These are phyloP conservation scores for Suillia variegata DNA, from an alignment of 2,888 invertebrate species.

Conservation along the genomic window DNA sequence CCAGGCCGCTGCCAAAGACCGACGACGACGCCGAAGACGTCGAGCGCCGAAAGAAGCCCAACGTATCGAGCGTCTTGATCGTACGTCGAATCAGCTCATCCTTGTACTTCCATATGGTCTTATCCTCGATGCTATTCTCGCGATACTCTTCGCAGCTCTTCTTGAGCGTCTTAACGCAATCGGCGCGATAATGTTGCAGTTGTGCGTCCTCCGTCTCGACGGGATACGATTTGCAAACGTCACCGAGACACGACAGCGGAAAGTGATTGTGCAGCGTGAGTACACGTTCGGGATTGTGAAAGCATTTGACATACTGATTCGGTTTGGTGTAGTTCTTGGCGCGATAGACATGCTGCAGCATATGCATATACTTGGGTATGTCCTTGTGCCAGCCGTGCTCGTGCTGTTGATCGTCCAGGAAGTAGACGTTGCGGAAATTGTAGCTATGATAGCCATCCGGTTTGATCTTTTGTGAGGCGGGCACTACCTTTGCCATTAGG, in stretches of 20 bases:
- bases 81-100: slow-evolving; percentile 74
- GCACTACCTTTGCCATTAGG: slow-evolving; percentile 75
- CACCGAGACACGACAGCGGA: slow-evolving; percentile 85
- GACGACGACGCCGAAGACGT: too few relatives aligned
- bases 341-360: slow-evolving; percentile 90
- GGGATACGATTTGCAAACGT: slow-evolving; percentile 82
- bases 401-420: slow-evolving; percentile 84
- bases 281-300: slow-evolving; percentile 89
- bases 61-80: slow-evolving; percentile 70
- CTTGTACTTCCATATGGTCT: slow-evolving; percentile 87
- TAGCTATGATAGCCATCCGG: slow-evolving; percentile 69
- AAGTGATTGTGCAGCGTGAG: slow-evolving; percentile 92
- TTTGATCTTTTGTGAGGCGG: slow-evolving; percentile 69
- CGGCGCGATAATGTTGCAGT: slow-evolving; percentile 91
- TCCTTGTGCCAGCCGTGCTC: slow-evolving; percentile 79
- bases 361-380: slow-evolving; percentile 87
- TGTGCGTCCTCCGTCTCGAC: slow-evolving; percentile 84
- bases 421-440: slow-evolving; percentile 91
- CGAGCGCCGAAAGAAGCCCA: slow-evolving; percentile 68
- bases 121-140: slow-evolving; percentile 81
- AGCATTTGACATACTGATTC: slow-evolving; percentile 91
- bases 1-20: slow-evolving; percentile 35
- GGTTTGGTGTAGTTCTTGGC: slow-evolving; percentile 91
- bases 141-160: slow-evolving; percentile 83
- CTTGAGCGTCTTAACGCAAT: slow-evolving; percentile 86